Evolutionary conservation across 2,888 invertebrate genomes (phyloP).

Genomic region (Tipula unca): DNA sequence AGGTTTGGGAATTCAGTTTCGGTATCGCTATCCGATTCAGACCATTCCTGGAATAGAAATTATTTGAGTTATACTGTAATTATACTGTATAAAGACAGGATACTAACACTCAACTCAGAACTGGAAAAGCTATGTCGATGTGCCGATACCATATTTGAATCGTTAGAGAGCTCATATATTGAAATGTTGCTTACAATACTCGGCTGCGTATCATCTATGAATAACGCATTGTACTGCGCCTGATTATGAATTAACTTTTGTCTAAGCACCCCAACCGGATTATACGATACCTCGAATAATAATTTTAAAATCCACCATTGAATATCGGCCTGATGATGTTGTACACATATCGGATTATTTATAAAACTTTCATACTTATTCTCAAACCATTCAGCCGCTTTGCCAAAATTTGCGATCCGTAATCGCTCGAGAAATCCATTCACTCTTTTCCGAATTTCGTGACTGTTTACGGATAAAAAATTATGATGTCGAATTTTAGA

Average conservation of each 20-base stretch:
- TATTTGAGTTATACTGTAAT: neutral
- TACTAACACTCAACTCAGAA: neutral
- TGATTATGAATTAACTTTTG: slow-evolving; percentile 33
- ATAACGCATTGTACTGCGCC: slow-evolving; percentile 29
- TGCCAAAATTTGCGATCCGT: slow-evolving; percentile 41
- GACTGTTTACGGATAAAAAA: slow-evolving; percentile 42
- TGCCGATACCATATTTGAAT: neutral
- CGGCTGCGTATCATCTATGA: neutral
- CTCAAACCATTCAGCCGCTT: slow-evolving; percentile 40
- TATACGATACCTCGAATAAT: slow-evolving; percentile 39
- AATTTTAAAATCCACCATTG: slow-evolving; percentile 46
- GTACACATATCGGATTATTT: slow-evolving; percentile 31
- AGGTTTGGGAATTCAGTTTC: neutral
- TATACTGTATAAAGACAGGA: neutral
- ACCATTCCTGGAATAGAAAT: neutral
- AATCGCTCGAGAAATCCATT: slow-evolving; percentile 44
- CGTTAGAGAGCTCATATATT: neutral
- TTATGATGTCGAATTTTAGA: slow-evolving; percentile 44
- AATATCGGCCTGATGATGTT: slow-evolving; percentile 36
- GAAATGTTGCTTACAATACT: neutral
- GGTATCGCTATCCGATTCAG: neutral
- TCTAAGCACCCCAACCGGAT: slow-evolving; percentile 33
- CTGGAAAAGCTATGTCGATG: neutral
- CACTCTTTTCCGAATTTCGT: slow-evolving; percentile 41
- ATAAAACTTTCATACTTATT: slow-evolving; percentile 35